phyloP scores from a whole-genome alignment of 2,797 vertebrate species.

The Periophthalmus magnuspinnatus region DNA sequence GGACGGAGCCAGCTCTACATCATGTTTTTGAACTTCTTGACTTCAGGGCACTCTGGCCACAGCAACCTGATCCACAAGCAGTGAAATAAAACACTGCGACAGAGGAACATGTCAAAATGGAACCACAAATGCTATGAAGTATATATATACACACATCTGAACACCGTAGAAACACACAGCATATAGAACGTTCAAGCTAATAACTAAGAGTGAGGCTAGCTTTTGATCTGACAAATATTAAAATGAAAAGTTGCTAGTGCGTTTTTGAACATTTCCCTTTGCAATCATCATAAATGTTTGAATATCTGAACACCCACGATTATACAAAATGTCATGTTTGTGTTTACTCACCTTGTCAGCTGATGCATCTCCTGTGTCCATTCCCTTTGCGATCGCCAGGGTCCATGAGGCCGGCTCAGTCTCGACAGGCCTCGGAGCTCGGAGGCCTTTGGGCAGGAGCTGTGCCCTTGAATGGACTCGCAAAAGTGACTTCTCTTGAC shows the following conservation, averaged over 20 bases:
- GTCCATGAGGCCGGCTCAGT: constrained; percentile 57
- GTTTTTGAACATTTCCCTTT: no score
- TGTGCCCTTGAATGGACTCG: constrained; percentile 77
- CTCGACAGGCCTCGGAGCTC: constrained; percentile 47
- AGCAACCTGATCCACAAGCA: constrained; percentile 50
- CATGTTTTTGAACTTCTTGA: constrained; percentile 47
- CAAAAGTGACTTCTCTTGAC: constrained; percentile 49
- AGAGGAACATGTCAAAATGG: constrained; percentile 18
- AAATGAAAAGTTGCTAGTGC: no score
- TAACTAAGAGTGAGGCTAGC: neutral
- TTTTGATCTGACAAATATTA: neutral
- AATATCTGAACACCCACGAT: neutral
- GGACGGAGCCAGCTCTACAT: constrained; percentile 48
- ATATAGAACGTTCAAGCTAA: constrained; percentile 1
- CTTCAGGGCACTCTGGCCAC: constrained; percentile 32
- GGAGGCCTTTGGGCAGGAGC: constrained; percentile 40
- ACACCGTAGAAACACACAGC: neutral
- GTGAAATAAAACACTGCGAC: constrained; percentile 59
- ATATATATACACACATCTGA: constrained; percentile 38
- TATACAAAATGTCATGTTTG: neutral
- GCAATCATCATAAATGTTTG: neutral
- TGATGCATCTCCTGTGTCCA: constrained; percentile 59
- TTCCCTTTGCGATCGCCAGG: constrained; percentile 31
- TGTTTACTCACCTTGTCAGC: constrained; percentile 65
- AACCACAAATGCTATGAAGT: constrained; percentile 17